phyloP scores from a whole-genome alignment of 2,113 vertebrate species.

The Rhynchomys soricoides region DNA sequence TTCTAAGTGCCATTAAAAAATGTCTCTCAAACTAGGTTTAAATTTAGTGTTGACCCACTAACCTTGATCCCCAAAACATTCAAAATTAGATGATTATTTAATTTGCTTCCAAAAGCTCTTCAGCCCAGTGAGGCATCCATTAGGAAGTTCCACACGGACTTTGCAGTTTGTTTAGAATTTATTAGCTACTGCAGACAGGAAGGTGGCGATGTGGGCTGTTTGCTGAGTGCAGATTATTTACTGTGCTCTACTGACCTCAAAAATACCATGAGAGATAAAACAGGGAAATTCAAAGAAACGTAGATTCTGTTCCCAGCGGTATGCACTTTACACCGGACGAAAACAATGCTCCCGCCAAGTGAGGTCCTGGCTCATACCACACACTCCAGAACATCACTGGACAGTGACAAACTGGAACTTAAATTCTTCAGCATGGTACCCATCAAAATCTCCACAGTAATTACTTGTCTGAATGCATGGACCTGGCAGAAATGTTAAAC shows the following conservation, averaged over 20 bases:
- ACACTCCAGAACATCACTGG: slow-evolving; percentile 21
- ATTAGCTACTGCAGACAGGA: slow-evolving; percentile 66
- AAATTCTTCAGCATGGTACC: background rate
- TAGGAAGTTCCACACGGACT: slow-evolving; percentile 65
- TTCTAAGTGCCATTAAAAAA: slow-evolving; percentile 84
- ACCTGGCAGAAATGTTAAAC: slow-evolving; percentile 37
- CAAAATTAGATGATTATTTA: slow-evolving; percentile 78
- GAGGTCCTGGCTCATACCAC: slow-evolving; percentile 33
- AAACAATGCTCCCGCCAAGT: slow-evolving; percentile 41
- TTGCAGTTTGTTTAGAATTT: slow-evolving; percentile 70
- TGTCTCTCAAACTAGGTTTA: slow-evolving; percentile 82
- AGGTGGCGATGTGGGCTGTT: slow-evolving; percentile 70
- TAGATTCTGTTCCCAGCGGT: slow-evolving; percentile 43
- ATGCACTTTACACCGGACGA: background rate
- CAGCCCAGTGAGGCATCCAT: slow-evolving; percentile 60
- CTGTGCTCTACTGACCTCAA: slow-evolving; percentile 70
- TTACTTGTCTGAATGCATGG: background rate
- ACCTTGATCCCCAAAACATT: slow-evolving; percentile 82
- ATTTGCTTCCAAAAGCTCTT: slow-evolving; percentile 82
- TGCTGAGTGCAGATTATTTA: slow-evolving; percentile 77
- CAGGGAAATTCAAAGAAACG: slow-evolving; percentile 62
- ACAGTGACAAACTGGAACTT: background rate
- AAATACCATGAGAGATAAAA: slow-evolving; percentile 63
- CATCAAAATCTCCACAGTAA: slow-evolving; percentile 50
- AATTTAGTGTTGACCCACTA: slow-evolving; percentile 86